phyloP scores from a whole-genome alignment of 2,888 invertebrate genomes.

The Eupithecia vulgata region DNA sequence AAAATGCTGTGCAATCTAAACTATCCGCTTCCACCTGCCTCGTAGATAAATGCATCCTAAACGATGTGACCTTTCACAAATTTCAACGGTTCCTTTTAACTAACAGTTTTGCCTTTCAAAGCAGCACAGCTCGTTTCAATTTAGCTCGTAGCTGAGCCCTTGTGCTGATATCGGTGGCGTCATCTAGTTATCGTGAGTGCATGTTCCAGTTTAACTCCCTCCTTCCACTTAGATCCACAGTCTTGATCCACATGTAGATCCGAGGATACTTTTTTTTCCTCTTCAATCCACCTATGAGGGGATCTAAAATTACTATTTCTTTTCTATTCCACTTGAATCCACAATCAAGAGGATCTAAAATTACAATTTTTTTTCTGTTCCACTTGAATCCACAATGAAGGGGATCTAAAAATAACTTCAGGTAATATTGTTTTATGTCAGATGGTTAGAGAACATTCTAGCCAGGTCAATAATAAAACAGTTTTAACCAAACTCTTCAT shows the following conservation, averaged over 20 bases:
- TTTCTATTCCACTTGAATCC: too few relatives aligned
- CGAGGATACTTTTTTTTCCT: too few relatives aligned
- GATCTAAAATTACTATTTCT: too few relatives aligned
- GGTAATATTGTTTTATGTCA: constrained; percentile 28
- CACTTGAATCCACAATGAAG: too few relatives aligned
- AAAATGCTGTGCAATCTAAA: not conserved
- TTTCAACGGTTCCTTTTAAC: constrained; percentile 66
- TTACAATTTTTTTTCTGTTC: too few relatives aligned
- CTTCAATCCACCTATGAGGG: too few relatives aligned
- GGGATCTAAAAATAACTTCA: too few relatives aligned
- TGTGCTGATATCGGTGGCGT: constrained; percentile 54
- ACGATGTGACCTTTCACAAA: constrained; percentile 68
- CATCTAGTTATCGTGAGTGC: constrained; percentile 54
- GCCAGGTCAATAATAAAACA: not conserved
- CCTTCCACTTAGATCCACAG: too few relatives aligned
- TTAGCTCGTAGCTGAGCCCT: constrained; percentile 41
- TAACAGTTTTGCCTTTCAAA: constrained; percentile 63
- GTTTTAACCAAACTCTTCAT: constrained; percentile 13
- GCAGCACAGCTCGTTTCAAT: constrained; percentile 44
- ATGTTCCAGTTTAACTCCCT: constrained; percentile 47
- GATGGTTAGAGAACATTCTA: not conserved
- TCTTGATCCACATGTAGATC: too few relatives aligned
- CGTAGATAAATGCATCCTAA: constrained; percentile 40
- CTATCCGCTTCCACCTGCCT: constrained; percentile 6
- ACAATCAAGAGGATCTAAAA: too few relatives aligned